Evolutionary conservation across 2,888 invertebrate genomes (phyloP).

Genomic region (Alloscopus bannaensis): DNA sequence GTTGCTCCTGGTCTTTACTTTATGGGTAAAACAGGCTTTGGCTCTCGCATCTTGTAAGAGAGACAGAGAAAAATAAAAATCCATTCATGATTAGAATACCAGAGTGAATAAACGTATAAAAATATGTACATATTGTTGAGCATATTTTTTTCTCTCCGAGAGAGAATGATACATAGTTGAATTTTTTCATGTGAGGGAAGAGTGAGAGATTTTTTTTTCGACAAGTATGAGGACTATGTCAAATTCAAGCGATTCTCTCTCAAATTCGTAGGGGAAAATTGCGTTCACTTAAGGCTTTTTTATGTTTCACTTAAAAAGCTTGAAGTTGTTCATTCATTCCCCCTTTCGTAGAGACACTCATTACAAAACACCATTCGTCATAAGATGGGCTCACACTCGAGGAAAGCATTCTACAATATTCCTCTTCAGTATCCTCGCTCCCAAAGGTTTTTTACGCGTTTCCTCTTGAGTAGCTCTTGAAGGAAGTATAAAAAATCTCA

Average conservation of each 20-base stretch:
- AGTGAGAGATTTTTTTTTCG: too few relatives aligned
- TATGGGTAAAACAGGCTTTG: not conserved
- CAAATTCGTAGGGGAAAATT: too few relatives aligned
- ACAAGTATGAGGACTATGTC: too few relatives aligned
- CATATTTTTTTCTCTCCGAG: not conserved
- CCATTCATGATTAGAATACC: not conserved
- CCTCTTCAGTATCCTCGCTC: not conserved
- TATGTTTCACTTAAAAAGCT: too few relatives aligned
- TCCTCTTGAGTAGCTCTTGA: not conserved
- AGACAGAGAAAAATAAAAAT: not conserved
- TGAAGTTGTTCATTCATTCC: too few relatives aligned
- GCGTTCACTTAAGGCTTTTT: too few relatives aligned
- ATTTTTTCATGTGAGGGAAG: not conserved
- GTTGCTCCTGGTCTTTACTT: constrained; percentile 19
- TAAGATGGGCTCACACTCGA: not conserved
- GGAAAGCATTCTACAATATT: not conserved
- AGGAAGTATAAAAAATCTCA: too few relatives aligned
- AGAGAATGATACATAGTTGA: not conserved
- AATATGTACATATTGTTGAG: not conserved
- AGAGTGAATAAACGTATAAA: not conserved
- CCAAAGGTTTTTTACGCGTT: not conserved
- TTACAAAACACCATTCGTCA: not conserved
- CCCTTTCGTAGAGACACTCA: too few relatives aligned
- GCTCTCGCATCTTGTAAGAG: not conserved
- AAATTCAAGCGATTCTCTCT: too few relatives aligned